Base-by-base conservation (phyloP, 2,888 invertebrate species). In the Sphaerophoria rueppellii region DNA sequence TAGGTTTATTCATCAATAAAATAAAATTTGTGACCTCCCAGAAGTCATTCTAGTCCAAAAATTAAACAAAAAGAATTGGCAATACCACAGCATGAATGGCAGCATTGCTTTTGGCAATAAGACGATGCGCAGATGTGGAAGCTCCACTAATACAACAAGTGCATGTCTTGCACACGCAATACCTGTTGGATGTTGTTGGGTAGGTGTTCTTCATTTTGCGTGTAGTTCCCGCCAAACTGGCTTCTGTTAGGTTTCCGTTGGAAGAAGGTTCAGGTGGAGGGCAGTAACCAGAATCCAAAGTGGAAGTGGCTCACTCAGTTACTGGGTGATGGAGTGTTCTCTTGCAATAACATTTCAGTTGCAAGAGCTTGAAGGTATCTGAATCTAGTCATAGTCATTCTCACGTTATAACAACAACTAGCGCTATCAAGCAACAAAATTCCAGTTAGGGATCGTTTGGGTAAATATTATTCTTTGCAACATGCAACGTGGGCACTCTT, bases 241-340 rank as follows among this genome's bases (percentile, higher is more conserved):
- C 34, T 14, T 46, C 32, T 65, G 46, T 58, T 35, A 35, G 46
- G 40, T 54, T 55, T 52, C 40, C 34, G 14, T 54, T 40, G 32
- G 40, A 74, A 24, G 24, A 24, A 57, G 63, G 75, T 80, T 80
- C 52, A 43, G 69, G 74, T 67, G 46, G 48, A 63, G 79, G 63
- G 70, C 79, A 65, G 70, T 74, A 46, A 6, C 14, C 37, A 11
- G 37, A 12, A 74, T 63, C 74, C 70, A 78, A 65, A 82, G 63
- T 74, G 52, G 73, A 82, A 82, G 74, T 82, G 82, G 82, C 70
- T 82, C 82, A 82, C 74, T 82, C 82, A 82, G 82, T 82, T 78
- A 82, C 82, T 82, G 74, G 82, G 82, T 82, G 78, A 82, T 78
- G 73, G 12, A 78, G 82, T 78, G 78, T 16, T 60, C 24, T 70